phyloP scores from a whole-genome alignment of 2,797 vertebrate species.

The Siniperca obscura region DNA sequence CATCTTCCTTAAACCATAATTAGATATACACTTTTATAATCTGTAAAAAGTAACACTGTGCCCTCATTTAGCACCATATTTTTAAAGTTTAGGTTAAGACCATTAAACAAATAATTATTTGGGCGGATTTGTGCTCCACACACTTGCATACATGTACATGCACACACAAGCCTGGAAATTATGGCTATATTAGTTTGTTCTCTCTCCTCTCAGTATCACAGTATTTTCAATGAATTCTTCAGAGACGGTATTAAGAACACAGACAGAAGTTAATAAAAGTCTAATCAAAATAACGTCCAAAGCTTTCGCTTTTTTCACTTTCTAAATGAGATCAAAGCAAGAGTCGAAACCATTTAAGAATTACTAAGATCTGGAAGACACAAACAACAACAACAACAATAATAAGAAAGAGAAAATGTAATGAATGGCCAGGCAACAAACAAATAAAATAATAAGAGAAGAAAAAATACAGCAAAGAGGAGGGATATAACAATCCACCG shows the following conservation, averaged over 20 bases:
- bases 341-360: constrained; percentile 85
- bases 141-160: background rate
- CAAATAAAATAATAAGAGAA: constrained; percentile 80
- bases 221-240: constrained; percentile 77
- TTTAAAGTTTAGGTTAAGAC: constrained; percentile 10
- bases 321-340: constrained; percentile 87
- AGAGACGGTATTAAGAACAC: constrained; percentile 74
- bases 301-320: constrained; percentile 80
- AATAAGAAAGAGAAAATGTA: constrained; percentile 74
- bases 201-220: constrained; percentile 44
- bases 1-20: background rate
- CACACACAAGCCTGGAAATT: constrained; percentile 40
- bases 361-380: constrained; percentile 77
- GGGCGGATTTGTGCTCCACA: constrained; percentile 24
- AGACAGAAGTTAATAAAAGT: constrained; percentile 83
- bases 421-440: constrained; percentile 84
- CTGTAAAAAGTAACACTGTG: background rate
- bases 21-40: background rate
- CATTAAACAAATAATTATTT: background rate
- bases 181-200: constrained; percentile 58
- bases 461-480: constrained; percentile 75
- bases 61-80: background rate
- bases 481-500: constrained; percentile 76
- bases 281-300: constrained; percentile 87
- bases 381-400: constrained; percentile 80